Conservation (phyloP, 2,797 vertebrate species). For the Crenuchus spilurus region DNA sequence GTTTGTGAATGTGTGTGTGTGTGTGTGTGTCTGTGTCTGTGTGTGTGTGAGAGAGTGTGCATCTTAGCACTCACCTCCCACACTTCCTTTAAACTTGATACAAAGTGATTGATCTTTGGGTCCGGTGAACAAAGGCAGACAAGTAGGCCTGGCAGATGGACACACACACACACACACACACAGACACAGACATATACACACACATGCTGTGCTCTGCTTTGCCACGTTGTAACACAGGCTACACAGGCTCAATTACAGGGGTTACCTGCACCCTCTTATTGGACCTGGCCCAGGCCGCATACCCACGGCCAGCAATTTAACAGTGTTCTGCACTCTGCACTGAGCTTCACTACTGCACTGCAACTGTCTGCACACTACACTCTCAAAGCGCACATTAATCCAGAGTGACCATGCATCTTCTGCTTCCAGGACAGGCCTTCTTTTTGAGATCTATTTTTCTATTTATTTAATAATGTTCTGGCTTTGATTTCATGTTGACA, state of each 20-base stretch:
- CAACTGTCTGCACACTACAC: slow-evolving; percentile 28
- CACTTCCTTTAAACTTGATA: slow-evolving; percentile 69
- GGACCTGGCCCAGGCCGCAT: slow-evolving; percentile 42
- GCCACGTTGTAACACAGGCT: slow-evolving; percentile 23
- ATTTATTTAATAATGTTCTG: too few species aligned
- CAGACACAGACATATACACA: neutral
- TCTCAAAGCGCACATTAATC: neutral
- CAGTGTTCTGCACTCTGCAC: slow-evolving; percentile 17
- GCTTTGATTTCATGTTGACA: too few species aligned
- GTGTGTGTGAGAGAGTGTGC: slow-evolving; percentile 30
- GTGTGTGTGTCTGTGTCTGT: slow-evolving; percentile 34
- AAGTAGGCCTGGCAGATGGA: slow-evolving; percentile 54
- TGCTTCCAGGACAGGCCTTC: too few species aligned
- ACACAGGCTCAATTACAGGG: slow-evolving; percentile 60
- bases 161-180: slow-evolving; percentile 11
- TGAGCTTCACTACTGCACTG: slow-evolving; percentile 37
- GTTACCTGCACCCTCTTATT: slow-evolving; percentile 48
- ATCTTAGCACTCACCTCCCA: slow-evolving; percentile 52
- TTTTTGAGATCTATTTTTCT: too few species aligned
- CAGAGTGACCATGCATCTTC: too few species aligned
- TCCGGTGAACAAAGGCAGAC: slow-evolving; percentile 58
- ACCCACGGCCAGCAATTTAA: slow-evolving; percentile 56
- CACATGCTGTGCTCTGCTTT: slow-evolving; percentile 18
- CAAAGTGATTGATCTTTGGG: slow-evolving; percentile 67
- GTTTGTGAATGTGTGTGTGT: slow-evolving; percentile 25